Percentiles rank a stretch among this genome's conserved stretches.
Evolutionary conservation across 2,888 invertebrate genomes (phyloP).

Genomic region (Melolontha melolontha): DNA sequence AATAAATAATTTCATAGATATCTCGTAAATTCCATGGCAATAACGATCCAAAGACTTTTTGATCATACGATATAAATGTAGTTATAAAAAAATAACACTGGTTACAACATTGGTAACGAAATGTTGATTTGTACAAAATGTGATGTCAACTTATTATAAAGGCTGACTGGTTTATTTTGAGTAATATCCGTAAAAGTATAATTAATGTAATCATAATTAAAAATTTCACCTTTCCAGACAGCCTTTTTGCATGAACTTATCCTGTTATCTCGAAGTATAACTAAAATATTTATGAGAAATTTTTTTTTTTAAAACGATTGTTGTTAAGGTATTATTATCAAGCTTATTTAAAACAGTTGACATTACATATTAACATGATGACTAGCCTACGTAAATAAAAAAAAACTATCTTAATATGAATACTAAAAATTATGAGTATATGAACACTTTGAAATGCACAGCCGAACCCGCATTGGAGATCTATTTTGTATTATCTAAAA

Average conservation of each 20-base stretch:
- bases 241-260: neutral
- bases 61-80: too few relatives aligned
- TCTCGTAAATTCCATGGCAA: too few relatives aligned
- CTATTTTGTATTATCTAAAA: constrained; percentile 46
- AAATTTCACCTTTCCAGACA: neutral
- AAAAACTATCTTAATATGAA: constrained; percentile 47
- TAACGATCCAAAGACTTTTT: too few relatives aligned
- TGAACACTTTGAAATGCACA: constrained; percentile 65
- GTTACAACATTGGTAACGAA: constrained; percentile 52
- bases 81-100: constrained; percentile 45
- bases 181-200: too few relatives aligned
- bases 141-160: constrained; percentile 46
- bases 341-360: constrained; percentile 43
- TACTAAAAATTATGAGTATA: constrained; percentile 57
- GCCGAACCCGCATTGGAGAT: constrained; percentile 63
- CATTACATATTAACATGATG: constrained; percentile 51
- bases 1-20: too few relatives aligned
- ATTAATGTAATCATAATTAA: neutral
- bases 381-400: constrained; percentile 55
- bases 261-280: too few relatives aligned
- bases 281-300: too few relatives aligned
- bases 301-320: too few relatives aligned
- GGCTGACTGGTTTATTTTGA: constrained; percentile 7
- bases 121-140: constrained; percentile 52
- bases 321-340: too few relatives aligned